Base-by-base conservation (phyloP, 35 echinoderm and acorn worm genomes). In the Acanthaster planci region DNA sequence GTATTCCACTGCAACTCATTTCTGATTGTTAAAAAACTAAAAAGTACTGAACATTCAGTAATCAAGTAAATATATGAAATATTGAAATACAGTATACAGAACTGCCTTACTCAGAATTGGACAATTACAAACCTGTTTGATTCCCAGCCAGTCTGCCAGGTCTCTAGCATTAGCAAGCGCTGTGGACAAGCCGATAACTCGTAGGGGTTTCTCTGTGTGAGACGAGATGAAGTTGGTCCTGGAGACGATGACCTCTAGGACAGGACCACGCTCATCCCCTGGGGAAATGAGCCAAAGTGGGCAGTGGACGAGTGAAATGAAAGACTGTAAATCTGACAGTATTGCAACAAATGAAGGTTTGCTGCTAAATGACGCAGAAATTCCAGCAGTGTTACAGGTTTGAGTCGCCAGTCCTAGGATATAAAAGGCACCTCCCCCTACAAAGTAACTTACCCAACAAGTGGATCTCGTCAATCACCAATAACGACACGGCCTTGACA, bases 151-250 rank as follows among this genome's bases (percentile, higher is more conserved):
- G 75, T 97, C 95, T 22, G 95, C 95, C 7, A 97, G 76, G 67
- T 97, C 95, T 55, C 84, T 87, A 38, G 95, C 95, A 85, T 97
- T 97, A 38, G 95, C 95, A 0, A 97, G 87, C 36, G 95, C 95
- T 26, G 95, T 97, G 37, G 95, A 97, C 42, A 97, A 85, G 26
- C 95, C 95, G 21, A 97, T 82, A 19, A 97, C 91, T 38, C 95
- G 50, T 51, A 97, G 76, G 19, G 64, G 89, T n/a, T 81, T 81
- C 37, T 90, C 88, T 8, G 91, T 97, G 47, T 97, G 95, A 7
- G 92, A 93, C 29, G 95, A 97, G 54, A 97, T 97, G 78, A 97
- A 97, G 60, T 97, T 97, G 9, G 95, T 97, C 31, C 95, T 78
- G 57, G 95, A 97, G 4, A 97, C 95, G 40, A 97, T 97, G 14